Evolutionary conservation across 2,888 invertebrate species (phyloP).

Genomic region (Digitonthophagus gazella): DNA sequence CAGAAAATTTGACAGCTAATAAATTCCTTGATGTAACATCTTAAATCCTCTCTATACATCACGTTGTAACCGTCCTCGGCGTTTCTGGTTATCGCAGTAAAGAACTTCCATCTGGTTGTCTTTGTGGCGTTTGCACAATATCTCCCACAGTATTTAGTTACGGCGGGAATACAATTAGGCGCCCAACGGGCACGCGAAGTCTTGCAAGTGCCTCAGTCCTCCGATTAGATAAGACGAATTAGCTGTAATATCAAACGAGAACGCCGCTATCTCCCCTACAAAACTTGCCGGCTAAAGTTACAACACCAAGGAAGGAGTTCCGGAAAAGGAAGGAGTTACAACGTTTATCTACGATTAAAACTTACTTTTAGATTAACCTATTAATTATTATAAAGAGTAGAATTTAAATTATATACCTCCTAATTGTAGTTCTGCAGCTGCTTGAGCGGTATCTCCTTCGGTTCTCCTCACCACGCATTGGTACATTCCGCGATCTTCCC

Average conservation of each 20-base stretch:
- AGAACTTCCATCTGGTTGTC: neutral
- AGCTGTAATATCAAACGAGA: neutral
- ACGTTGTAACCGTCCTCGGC: too few relatives aligned
- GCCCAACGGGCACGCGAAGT: constrained; percentile 2
- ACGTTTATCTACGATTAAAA: neutral
- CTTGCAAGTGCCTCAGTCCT: constrained; percentile 1
- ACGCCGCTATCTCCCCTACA: neutral
- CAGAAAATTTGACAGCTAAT: too few relatives aligned
- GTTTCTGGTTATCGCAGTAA: neutral
- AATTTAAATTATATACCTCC: constrained; percentile 66
- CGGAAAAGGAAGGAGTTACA: neutral
- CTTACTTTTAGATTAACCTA: too few relatives aligned
- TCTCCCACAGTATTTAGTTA: constrained; percentile 12
- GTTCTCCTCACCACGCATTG: constrained; percentile 70
- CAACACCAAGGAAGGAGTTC: neutral
- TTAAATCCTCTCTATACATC: too few relatives aligned
- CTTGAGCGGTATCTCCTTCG: constrained; percentile 74
- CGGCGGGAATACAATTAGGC: constrained; percentile 4
- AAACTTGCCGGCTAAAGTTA: neutral
- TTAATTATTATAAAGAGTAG: too few relatives aligned
- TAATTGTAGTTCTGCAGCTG: constrained; percentile 70
- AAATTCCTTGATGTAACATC: too few relatives aligned
- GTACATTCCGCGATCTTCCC: constrained; percentile 75
- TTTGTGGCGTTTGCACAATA: too few relatives aligned
- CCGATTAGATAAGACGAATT: constrained; percentile 16